A percentile compares a stretch with the other conserved stretches of the same genome.
These are phyloP conservation scores for Unio delphinus DNA, from an alignment of 2,888 invertebrate species.

Conservation along the genomic window DNA sequence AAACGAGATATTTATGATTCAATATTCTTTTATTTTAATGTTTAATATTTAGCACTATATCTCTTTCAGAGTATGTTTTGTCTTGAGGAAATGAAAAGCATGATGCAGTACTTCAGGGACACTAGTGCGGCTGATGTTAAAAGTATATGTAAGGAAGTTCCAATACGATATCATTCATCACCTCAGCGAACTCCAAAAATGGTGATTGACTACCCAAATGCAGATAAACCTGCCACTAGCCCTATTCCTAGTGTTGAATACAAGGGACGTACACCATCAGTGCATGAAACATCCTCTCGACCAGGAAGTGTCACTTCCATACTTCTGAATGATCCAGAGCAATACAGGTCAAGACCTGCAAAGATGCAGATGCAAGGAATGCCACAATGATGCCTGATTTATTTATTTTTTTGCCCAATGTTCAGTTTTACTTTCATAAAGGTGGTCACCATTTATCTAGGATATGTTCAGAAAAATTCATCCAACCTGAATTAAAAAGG, in stretches of 20 bases:
- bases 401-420: no score
- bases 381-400: constrained; percentile 10
- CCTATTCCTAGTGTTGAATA: no score
- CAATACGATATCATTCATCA: constrained; percentile 13
- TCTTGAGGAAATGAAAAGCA: constrained; percentile 55
- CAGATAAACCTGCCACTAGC: no score
- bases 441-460: no score
- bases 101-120: constrained; percentile 51
- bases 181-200: constrained; percentile 20
- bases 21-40: no score
- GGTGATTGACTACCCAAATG: background rate
- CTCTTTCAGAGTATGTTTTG: constrained; percentile 48
- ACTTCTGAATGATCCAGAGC: constrained; percentile 48
- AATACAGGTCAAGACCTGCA: constrained; percentile 27
- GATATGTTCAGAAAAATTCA: no score
- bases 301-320: constrained; percentile 51
- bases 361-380: constrained; percentile 39
- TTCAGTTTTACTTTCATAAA: no score
- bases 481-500: no score
- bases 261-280: background rate
- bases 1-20: background rate
- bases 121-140: constrained; percentile 54
- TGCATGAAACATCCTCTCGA: constrained; percentile 20
- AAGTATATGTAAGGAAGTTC: constrained; percentile 42
- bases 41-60: background rate